Conservation (phyloP, 2,113 vertebrate species). For the Hippocampus abdominalis region DNA sequence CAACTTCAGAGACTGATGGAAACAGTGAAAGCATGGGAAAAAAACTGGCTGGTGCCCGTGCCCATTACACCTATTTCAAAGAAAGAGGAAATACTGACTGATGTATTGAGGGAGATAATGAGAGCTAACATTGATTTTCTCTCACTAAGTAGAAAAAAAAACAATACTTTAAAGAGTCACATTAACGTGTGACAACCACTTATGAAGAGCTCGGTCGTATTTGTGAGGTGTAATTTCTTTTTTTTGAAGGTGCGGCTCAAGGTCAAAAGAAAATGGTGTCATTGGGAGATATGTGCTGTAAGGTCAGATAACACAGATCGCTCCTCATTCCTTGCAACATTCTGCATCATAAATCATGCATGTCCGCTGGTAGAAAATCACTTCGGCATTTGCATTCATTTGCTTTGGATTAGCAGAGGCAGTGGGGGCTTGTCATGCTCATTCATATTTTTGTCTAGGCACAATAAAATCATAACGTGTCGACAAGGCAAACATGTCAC, state of each 20-base stretch:
- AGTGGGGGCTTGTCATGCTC: constrained; percentile 11
- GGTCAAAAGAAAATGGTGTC: constrained; percentile 32
- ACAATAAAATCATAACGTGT: constrained; percentile 28
- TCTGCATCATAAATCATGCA: constrained; percentile 54
- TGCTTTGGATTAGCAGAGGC: constrained; percentile 41
- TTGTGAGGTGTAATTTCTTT: constrained; percentile 21
- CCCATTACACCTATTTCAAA: constrained; percentile 18
- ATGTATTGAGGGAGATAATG: constrained; percentile 3
- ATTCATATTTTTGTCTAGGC: constrained; percentile 22
- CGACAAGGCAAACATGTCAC: constrained; percentile 24
- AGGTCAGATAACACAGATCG: constrained; percentile 43
- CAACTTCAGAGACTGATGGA: constrained; percentile 31
- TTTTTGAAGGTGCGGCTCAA: constrained; percentile 19
- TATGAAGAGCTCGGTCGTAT: neutral
- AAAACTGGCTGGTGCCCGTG: constrained; percentile 13
- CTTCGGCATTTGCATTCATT: constrained; percentile 32
- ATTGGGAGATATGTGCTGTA: constrained; percentile 28
- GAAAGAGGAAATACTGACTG: constrained; percentile 15
- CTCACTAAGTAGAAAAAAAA: neutral
- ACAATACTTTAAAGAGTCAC: neutral
- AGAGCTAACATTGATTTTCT: neutral
- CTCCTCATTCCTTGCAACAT: constrained; percentile 13
- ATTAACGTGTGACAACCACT: neutral
- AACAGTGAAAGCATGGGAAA: constrained; percentile 15
- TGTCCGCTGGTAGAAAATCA: constrained; percentile 31